A percentile compares a stretch with the other conserved stretches of the same genome.
Conservation (phyloP, 2,888 invertebrate species). For the Idaea straminata region DNA sequence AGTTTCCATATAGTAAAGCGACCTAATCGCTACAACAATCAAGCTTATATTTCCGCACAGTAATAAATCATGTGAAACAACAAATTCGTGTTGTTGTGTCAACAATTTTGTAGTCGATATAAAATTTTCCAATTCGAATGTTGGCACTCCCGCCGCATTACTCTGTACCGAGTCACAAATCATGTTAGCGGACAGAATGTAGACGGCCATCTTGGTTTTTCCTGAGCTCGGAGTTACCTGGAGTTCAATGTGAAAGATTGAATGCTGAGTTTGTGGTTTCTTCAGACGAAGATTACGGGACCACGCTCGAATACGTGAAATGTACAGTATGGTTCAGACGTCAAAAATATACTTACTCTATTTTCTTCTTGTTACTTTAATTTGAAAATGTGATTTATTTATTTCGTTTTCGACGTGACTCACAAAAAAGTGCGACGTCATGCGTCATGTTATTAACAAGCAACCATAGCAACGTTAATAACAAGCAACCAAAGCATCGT, state of each 20-base stretch:
- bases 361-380: background rate
- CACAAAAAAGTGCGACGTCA: no score
- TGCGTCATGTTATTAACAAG: no score
- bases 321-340: background rate
- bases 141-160: slow-evolving; percentile 50
- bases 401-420: no score
- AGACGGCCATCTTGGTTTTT: slow-evolving; percentile 55
- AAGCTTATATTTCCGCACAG: background rate
- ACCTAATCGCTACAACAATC: background rate
- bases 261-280: slow-evolving; percentile 34
- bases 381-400: background rate
- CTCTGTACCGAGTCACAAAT: slow-evolving; percentile 56
- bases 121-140: slow-evolving; percentile 55
- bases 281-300: background rate
- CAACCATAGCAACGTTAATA: no score
- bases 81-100: slow-evolving; percentile 8
- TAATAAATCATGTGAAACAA: slow-evolving; percentile 5
- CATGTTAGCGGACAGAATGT: slow-evolving; percentile 49
- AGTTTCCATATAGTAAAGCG: no score
- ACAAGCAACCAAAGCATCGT: no score
- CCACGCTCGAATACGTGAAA: background rate
- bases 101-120: slow-evolving; percentile 35
- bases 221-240: slow-evolving; percentile 30
- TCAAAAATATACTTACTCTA: background rate
- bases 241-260: slow-evolving; percentile 43